Evolutionary conservation across 2,797 vertebrate genomes (phyloP).

Genomic region (Rousettus madagascariensis): DNA sequence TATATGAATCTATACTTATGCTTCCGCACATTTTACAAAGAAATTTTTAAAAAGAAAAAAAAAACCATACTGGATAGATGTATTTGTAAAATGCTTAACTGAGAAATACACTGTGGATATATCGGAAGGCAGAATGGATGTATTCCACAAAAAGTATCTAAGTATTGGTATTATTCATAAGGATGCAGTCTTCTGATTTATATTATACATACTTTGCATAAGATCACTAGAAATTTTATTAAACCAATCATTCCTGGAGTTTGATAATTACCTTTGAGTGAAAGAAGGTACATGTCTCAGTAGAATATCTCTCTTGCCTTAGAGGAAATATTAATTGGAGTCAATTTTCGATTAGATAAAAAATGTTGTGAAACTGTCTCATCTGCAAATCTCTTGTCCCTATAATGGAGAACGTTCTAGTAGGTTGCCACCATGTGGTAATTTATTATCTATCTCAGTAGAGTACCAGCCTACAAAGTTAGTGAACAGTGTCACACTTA

Average conservation of each 20-base stretch:
- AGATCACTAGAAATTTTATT: slow-evolving; percentile 66
- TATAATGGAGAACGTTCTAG: not conserved
- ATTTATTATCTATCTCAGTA: not conserved
- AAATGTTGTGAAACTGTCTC: slow-evolving; percentile 37
- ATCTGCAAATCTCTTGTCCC: slow-evolving; percentile 1
- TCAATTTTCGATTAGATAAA: slow-evolving; percentile 68
- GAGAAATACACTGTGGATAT: not conserved
- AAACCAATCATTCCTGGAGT: slow-evolving; percentile 53
- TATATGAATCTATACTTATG: not conserved
- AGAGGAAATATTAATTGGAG: slow-evolving; percentile 73
- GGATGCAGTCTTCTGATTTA: slow-evolving; percentile 5
- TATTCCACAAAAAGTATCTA: not conserved
- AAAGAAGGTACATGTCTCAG: slow-evolving; percentile 40
- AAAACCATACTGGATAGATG: not conserved
- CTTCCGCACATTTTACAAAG: not conserved
- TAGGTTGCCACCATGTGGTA: not conserved
- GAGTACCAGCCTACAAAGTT: not conserved
- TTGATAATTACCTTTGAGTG: slow-evolving; percentile 75
- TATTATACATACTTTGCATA: slow-evolving; percentile 23
- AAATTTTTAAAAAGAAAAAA: no score
- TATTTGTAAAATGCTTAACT: slow-evolving; percentile 37
- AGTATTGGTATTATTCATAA: not conserved
- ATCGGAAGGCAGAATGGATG: not conserved
- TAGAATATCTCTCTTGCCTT: slow-evolving; percentile 57
- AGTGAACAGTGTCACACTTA: not conserved